Evolutionary conservation across 2,113 vertebrate genomes (phyloP), one percentile per base, ranked within the genome.

Genomic region (Alces alces): DNA sequence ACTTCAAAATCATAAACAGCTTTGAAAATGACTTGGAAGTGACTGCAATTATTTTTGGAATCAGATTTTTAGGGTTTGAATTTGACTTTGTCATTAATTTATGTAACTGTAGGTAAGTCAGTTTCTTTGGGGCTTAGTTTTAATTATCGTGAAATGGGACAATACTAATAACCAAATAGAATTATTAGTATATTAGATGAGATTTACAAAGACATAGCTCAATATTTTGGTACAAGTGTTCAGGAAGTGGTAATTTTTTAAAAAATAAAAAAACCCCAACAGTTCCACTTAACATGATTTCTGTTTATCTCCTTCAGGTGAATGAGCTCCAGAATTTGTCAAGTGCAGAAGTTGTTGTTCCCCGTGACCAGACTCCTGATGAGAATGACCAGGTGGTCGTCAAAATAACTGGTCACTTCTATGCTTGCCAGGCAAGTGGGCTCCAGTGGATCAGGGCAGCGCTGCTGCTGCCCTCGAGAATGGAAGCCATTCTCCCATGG

Each of bases 351-450:
- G 99, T 99, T 97, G 99, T 99, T 98, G 99, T 99, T 92, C 99
- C 99, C 90, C 98, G 99, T 98, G 99, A 99, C 98, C 99, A 99
- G 99, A 99, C 99, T 6, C 99, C 99, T 84, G 99, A 99, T 86
- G 99, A 99, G 98, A 99, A 99, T 15, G 99, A 99, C 98, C 99
- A 99, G 98, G 99, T 99, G 95, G 99, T 99, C 96, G 99, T 99
- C 76, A 99, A 99, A 98, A 99, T 99, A 98, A 99, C 99, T 91
- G 99, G 99, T 97, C 99, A 99, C 97, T 99, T 99, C 99, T 99
- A 99, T 99, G 99, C 99, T 98, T 99, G 99, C 98, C 99, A 99
- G 99, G 99, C 99, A 98, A 97, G 98, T 98, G 30, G 80, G 70
- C 39, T 83, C 66, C 60, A 6, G 80, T 27, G n/a, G 52, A 27